phyloP scores from a whole-genome alignment of 64 coral and sea anemone genomes.

The Catalaphyllia jardinei region DNA sequence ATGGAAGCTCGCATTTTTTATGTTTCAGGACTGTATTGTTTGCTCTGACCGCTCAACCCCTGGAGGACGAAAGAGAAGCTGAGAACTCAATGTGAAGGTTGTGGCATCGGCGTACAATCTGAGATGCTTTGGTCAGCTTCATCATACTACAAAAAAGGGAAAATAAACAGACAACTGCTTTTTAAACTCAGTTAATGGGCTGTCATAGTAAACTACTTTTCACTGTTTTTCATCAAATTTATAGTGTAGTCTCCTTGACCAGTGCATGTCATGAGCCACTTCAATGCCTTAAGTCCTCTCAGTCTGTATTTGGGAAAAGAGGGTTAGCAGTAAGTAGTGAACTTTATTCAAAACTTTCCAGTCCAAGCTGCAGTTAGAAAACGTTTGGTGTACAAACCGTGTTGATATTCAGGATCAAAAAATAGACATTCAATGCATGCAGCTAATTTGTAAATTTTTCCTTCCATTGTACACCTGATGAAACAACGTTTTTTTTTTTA shows the following conservation, averaged over 20 bases:
- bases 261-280: constrained; percentile 20
- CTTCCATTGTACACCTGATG: constrained; percentile 26
- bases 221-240: constrained; percentile 23
- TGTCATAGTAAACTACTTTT: constrained; percentile 30
- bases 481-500: constrained; percentile 46
- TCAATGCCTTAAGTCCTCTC: constrained; percentile 30
- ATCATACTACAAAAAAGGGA: constrained; percentile 48
- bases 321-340: constrained; percentile 44
- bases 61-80: constrained; percentile 42
- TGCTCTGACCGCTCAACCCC: constrained; percentile 30
- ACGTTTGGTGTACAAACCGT: constrained; percentile 62
- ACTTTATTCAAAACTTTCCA: constrained; percentile 64
- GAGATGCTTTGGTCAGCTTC: constrained; percentile 41
- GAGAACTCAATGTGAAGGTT: constrained; percentile 32
- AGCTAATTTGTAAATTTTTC: constrained; percentile 59
- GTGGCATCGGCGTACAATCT: constrained; percentile 54
- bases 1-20: constrained; percentile 8
- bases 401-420: constrained; percentile 61
- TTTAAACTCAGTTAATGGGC: constrained; percentile 32
- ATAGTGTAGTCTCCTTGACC: constrained; percentile 9
- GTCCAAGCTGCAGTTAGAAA: constrained; percentile 64
- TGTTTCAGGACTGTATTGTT: constrained; percentile 55
- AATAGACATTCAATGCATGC: constrained; percentile 55
- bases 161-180: constrained; percentile 44
- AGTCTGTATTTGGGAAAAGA: constrained; percentile 30